Evolutionary conservation across 2,113 vertebrate species (phyloP), one percentile per base, ranked within the genome.

Genomic region (Cheilinus undulatus): DNA sequence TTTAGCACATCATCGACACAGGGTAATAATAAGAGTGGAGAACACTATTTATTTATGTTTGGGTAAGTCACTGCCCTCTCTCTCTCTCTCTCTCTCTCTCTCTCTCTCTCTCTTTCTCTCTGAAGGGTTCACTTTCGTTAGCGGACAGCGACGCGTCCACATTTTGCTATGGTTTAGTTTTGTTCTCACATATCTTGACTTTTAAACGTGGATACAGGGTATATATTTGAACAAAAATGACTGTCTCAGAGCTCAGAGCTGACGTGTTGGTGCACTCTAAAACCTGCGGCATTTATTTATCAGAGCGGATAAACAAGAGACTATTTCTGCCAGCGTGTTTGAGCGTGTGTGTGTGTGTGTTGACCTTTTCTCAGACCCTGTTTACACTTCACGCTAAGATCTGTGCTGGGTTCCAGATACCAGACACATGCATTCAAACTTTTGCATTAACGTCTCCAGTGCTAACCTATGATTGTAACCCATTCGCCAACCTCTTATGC

Each of bases 171-270:
- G 62, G 54, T 80, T 91, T 77, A 64, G 15, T 72, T 86, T 82
- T 67, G 49, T 86, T 95, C 91, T 92, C 76, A 45, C 79, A 90
- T 95, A 92, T 96, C 94, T 95, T 90, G 94, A 97, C 95, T 96
- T 90, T 90, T 95, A 94, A 45, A 95, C 90, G 94, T 97, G 97
- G 96, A 98, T 96, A 99, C 97, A 99, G 97, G 97, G 97, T 99
- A 99, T 99, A 99, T 96, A 95, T 97, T 95, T 96, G 95, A 96
- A 96, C 96, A 97, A 95, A 86, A 96, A 82, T 96, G 95, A 93
- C 93, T 96, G 96, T 95, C 95, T 95, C 91, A 90, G 94, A 42
- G 71, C 89, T 87, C 80, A 73, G 92, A 92, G 88, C 90, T 81
- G 74, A 88, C 64, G 82, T 86, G 80, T 83, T 30, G 30, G n/a